phyloP scores from a whole-genome alignment of 2,113 vertebrate species.

The Pelecanus crispus region DNA sequence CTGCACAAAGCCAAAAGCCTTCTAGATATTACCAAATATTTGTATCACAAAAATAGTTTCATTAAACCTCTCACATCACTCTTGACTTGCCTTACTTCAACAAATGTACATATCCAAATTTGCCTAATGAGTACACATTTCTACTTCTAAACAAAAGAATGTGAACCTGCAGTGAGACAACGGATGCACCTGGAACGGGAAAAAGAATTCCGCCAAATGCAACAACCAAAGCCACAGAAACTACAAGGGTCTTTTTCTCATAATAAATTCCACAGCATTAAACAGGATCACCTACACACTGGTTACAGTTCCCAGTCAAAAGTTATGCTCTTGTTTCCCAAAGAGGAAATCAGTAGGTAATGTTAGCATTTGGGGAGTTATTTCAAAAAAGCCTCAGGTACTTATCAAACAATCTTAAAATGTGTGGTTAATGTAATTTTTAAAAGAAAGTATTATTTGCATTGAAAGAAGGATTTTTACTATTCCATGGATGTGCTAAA shows the following conservation, averaged over 20 bases:
- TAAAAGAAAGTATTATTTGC: background rate
- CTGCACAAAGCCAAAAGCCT: background rate
- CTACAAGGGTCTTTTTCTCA: background rate
- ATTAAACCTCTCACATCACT: background rate
- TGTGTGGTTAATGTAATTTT: background rate
- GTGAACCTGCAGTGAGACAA: background rate
- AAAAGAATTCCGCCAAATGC: background rate
- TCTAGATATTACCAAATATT: background rate
- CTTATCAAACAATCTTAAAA: background rate
- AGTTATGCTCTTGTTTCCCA: background rate
- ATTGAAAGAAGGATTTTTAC: background rate
- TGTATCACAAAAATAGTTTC: background rate
- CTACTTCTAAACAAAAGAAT: background rate
- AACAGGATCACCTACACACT: background rate
- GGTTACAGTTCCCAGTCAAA: background rate
- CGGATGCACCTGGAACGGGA: too few species aligned
- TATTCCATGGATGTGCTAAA: background rate
- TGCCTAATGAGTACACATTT: background rate
- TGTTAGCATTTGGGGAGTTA: background rate
- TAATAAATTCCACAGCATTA: background rate
- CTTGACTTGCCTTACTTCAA: background rate
- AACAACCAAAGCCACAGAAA: background rate
- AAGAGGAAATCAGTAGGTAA: background rate
- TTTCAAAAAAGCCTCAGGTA: background rate
- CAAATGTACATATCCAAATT: background rate